These are phyloP conservation scores for Ridgeia piscesae DNA, from an alignment of 1,140 invertebrate genomes.

Conservation along the genomic window DNA sequence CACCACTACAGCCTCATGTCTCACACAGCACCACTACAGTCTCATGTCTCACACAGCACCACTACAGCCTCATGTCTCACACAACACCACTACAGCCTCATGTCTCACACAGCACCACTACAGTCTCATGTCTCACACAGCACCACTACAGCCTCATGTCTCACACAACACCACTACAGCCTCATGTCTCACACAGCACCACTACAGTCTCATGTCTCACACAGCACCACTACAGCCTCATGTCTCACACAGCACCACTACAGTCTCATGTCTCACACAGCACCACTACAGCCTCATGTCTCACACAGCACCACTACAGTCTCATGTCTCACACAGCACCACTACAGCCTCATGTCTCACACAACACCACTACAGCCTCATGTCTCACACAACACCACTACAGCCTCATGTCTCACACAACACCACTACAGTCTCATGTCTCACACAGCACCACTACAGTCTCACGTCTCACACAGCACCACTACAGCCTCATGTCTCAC, in stretches of 20 bases:
- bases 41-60: too few relatives aligned
- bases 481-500: too few relatives aligned
- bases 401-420: not conserved
- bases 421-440: not conserved
- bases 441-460: not conserved
- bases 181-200: not conserved
- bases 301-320: not conserved
- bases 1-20: not conserved
- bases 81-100: not conserved
- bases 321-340: too few relatives aligned
- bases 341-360: too few relatives aligned
- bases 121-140: not conserved
- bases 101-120: not conserved
- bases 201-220: not conserved
- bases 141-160: too few relatives aligned
- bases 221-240: too few relatives aligned
- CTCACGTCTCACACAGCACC: too few relatives aligned
- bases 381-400: not conserved
- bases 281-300: too few relatives aligned
- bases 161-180: not conserved
- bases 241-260: not conserved
- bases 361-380: not conserved
- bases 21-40: not conserved
- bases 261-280: not conserved
- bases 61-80: too few relatives aligned